phyloP scores from a whole-genome alignment of 2,113 vertebrate genomes.

The Psittacula cyanocephala region DNA sequence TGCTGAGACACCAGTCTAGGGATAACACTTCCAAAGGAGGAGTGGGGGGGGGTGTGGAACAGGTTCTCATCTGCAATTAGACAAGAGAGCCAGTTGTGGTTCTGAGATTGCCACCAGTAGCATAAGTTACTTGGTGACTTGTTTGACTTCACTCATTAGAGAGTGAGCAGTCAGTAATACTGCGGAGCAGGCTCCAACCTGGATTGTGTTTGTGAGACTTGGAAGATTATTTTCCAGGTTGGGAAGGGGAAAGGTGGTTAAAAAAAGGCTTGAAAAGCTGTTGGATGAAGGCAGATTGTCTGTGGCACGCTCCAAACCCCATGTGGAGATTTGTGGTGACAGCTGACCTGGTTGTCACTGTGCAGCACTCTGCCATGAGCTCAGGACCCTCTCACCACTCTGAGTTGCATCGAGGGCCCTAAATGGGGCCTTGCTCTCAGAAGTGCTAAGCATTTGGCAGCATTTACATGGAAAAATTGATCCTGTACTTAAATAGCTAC shows the following conservation, averaged over 20 bases:
- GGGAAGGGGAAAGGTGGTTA: neutral
- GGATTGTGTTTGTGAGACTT: neutral
- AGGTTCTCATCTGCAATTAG: slow-evolving; percentile 24
- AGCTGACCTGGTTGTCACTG: neutral
- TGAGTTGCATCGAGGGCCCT: neutral
- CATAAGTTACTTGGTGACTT: neutral
- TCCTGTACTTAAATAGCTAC: slow-evolving; percentile 21
- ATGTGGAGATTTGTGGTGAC: neutral
- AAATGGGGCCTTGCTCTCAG: neutral
- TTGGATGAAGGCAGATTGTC: neutral
- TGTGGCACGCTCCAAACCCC: neutral
- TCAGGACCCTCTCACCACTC: rapidly evolving
- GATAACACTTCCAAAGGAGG: neutral
- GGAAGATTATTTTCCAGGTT: neutral
- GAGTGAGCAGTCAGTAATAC: rapidly evolving
- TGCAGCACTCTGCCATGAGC: neutral
- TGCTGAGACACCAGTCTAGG: neutral
- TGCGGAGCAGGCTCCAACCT: neutral
- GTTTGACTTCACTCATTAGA: rapidly evolving
- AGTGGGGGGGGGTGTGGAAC: neutral
- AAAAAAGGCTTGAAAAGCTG: neutral
- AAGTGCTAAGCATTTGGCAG: slow-evolving; percentile 16
- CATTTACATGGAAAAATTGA: neutral
- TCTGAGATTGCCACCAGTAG: neutral
- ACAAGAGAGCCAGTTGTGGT: neutral